phyloP scores from a whole-genome alignment of 2,888 invertebrate genomes.

The Volucella inflata region DNA sequence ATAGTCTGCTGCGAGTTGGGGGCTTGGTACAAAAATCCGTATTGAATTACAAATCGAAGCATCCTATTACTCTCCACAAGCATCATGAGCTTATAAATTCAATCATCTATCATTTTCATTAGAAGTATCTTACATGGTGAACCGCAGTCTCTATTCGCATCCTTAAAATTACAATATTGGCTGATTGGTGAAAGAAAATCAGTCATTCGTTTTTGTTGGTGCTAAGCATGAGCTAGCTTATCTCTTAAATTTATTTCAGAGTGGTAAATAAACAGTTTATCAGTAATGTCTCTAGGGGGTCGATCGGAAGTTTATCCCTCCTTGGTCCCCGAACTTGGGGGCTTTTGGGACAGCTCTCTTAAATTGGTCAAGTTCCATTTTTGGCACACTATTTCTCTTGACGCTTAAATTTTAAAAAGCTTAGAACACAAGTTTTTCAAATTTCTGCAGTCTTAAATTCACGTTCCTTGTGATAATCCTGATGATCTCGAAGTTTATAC shows the following conservation, averaged over 20 bases:
- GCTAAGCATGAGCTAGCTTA: not conserved
- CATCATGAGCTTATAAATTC: too few relatives aligned
- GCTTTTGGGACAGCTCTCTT: constrained; percentile 50
- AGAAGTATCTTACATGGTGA: too few relatives aligned
- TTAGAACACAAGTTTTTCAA: too few relatives aligned
- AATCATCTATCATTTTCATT: not conserved
- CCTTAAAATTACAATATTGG: constrained; percentile 34
- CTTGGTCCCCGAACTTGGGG: constrained; percentile 45
- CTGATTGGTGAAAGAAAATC: not conserved
- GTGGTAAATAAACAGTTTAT: not conserved
- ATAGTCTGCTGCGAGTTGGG: too few relatives aligned
- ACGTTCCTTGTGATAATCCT: too few relatives aligned
- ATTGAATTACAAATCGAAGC: too few relatives aligned
- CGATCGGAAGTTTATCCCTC: constrained; percentile 39
- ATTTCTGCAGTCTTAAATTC: too few relatives aligned
- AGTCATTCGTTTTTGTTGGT: constrained; percentile 37
- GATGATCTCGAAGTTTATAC: too few relatives aligned
- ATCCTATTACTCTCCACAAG: too few relatives aligned
- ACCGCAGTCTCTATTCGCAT: constrained; percentile 59
- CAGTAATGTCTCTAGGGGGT: constrained; percentile 7
- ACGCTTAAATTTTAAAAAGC: too few relatives aligned
- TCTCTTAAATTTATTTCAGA: not conserved
- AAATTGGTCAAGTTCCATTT: not conserved
- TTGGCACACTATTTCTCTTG: too few relatives aligned
- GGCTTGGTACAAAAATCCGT: too few relatives aligned